A percentile compares a stretch with the other conserved stretches of the same genome.
Conservation (phyloP, 92 coral and sea anemone genomes). For the Phenganax subtilis region DNA sequence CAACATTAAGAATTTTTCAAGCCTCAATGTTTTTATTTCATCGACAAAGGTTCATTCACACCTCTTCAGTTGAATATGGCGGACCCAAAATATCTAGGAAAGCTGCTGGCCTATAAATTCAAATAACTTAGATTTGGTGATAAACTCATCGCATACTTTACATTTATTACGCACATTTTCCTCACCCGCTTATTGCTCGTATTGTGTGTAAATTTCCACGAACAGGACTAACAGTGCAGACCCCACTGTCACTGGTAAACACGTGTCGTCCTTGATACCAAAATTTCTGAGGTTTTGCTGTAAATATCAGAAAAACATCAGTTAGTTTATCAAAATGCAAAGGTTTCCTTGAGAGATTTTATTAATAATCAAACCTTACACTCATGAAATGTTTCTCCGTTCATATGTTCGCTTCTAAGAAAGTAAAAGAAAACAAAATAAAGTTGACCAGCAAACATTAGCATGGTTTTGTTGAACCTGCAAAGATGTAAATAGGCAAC, state of each 20-base stretch:
- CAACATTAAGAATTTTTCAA: background rate
- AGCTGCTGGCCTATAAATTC: conserved; percentile 66
- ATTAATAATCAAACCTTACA: background rate
- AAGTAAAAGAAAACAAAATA: background rate
- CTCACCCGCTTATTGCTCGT: conserved; percentile 50
- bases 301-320: background rate
- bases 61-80: conserved; percentile 76
- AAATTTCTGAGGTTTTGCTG: conserved; percentile 28
- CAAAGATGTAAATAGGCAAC: too few relatives aligned
- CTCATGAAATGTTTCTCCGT: background rate
- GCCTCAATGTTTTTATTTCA: background rate
- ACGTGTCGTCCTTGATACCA: conserved; percentile 32
- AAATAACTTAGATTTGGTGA: background rate
- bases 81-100: conserved; percentile 86
- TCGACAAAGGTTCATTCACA: background rate
- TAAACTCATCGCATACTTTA: background rate
- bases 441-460: background rate
- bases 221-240: conserved; percentile 68
- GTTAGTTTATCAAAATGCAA: too few relatives aligned
- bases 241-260: conserved; percentile 48
- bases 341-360: too few relatives aligned
- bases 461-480: too few relatives aligned
- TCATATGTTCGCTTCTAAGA: conserved; percentile 9
- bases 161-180: background rate
- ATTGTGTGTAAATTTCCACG: conserved; percentile 69